phyloP scores from a whole-genome alignment of 64 coral and sea anemone genomes.

The Pocillopora damicornis region DNA sequence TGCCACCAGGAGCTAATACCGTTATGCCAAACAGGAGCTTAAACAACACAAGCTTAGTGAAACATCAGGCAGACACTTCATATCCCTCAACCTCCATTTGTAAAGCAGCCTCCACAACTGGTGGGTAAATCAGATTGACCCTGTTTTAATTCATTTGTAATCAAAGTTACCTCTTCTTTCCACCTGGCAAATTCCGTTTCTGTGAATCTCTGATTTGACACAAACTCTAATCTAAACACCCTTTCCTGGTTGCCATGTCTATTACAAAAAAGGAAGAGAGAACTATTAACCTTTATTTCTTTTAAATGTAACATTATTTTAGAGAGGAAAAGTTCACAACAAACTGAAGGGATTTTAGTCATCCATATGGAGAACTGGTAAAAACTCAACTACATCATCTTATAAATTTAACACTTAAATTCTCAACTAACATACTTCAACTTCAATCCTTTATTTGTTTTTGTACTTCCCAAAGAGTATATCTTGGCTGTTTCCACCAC shows the following conservation, averaged over 20 bases:
- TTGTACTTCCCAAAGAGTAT: conserved; percentile 85
- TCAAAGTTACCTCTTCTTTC: conserved; percentile 73
- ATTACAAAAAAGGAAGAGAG: not conserved
- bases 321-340: too few relatives aligned
- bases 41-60: not conserved
- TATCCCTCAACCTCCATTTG: not conserved
- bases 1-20: conserved; percentile 26
- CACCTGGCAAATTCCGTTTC: conserved; percentile 90
- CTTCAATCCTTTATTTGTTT: conserved; percentile 95
- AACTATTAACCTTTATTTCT: too few relatives aligned
- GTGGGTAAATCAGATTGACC: not conserved
- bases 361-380: too few relatives aligned
- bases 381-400: not conserved
- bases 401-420: not conserved
- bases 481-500: conserved; percentile 98
- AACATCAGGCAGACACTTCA: not conserved
- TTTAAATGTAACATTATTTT: too few relatives aligned
- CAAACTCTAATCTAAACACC: conserved; percentile 95
- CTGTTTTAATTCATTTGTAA: too few relatives aligned
- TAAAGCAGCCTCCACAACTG: not conserved
- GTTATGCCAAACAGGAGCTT: not conserved
- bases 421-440: conserved; percentile 57
- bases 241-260: conserved; percentile 96
- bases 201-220: conserved; percentile 94
- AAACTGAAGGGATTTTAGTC: too few relatives aligned